Conservation (phyloP, 2,113 vertebrate species). For the Oryzias woworae region DNA sequence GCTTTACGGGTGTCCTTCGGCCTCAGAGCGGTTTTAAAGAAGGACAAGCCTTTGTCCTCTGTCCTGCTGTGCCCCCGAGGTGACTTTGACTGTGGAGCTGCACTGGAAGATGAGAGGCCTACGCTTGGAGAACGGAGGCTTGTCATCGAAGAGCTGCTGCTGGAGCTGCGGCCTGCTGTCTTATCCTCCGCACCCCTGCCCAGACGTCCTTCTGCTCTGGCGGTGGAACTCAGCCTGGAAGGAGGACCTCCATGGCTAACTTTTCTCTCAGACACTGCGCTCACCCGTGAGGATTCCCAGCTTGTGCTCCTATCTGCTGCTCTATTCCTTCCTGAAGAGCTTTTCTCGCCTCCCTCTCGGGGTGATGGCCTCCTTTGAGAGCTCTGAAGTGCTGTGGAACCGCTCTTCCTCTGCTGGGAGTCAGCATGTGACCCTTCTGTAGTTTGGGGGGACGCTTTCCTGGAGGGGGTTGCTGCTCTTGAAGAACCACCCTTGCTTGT, state of each 20-base stretch:
- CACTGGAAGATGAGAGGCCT: constrained; percentile 32
- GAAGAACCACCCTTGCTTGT: constrained; percentile 76
- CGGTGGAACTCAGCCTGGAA: constrained; percentile 56
- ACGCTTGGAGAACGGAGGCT: constrained; percentile 85
- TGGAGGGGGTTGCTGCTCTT: constrained; percentile 74
- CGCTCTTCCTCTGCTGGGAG: constrained; percentile 79
- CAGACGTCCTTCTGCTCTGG: constrained; percentile 38
- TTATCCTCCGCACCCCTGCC: constrained; percentile 51
- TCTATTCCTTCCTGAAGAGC: constrained; percentile 66
- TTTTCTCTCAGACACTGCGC: constrained; percentile 65
- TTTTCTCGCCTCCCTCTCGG: constrained; percentile 69
- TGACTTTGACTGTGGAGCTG: constrained; percentile 44
- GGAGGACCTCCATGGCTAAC: constrained; percentile 53
- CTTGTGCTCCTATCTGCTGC: constrained; percentile 83
- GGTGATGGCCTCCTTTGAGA: constrained; percentile 72
- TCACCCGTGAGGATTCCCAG: constrained; percentile 84
- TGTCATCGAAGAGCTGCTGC: constrained; percentile 89
- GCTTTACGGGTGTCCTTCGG: constrained; percentile 91
- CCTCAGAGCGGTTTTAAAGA: constrained; percentile 92
- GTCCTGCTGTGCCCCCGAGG: constrained; percentile 88
- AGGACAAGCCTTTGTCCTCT: constrained; percentile 94
- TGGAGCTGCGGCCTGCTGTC: constrained; percentile 76
- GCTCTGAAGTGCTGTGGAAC: constrained; percentile 67
- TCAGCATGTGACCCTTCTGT: constrained; percentile 64
- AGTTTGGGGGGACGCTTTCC: constrained; percentile 79